These are phyloP conservation scores for Epinotia brunnichana DNA, from an alignment of 2,888 invertebrate species.

Conservation along the genomic window DNA sequence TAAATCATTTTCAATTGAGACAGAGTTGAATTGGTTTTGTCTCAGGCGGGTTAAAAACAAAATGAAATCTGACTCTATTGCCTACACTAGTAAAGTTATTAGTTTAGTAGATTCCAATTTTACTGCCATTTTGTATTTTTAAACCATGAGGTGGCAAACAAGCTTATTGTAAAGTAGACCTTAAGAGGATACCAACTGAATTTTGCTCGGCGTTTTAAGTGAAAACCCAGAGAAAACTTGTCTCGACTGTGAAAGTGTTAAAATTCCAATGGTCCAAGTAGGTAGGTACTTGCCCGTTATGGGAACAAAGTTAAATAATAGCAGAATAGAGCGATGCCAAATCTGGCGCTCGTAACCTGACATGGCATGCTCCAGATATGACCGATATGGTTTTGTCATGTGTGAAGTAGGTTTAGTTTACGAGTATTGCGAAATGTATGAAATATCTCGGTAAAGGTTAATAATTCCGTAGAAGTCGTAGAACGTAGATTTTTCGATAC, in stretches of 20 bases:
- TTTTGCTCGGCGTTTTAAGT: too few species aligned
- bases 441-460: not conserved
- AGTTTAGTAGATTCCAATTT: too few species aligned
- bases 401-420: constrained; percentile 19
- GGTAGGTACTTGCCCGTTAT: not conserved
- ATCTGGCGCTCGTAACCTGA: constrained; percentile 1
- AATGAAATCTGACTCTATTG: not conserved
- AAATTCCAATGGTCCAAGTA: not conserved
- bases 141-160: too few species aligned
- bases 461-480: not conserved
- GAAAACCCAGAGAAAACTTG: not conserved
- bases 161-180: too few species aligned
- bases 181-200: too few species aligned
- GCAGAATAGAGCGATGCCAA: constrained; percentile 7
- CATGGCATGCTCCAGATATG: constrained; percentile 16
- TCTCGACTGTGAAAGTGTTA: constrained; percentile 7
- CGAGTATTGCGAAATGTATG: not conserved
- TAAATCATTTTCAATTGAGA: not conserved
- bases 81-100: too few species aligned
- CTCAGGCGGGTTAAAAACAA: not conserved
- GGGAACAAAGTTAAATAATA: constrained; percentile 11
- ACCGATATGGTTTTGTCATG: not conserved
- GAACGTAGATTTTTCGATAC: too few species aligned
- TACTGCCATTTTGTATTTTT: too few species aligned
- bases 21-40: not conserved